Percentiles rank a stretch among this genome's conserved stretches.
Evolutionary conservation across 2,797 vertebrate species (phyloP).

Genomic region (Morelia viridis): DNA sequence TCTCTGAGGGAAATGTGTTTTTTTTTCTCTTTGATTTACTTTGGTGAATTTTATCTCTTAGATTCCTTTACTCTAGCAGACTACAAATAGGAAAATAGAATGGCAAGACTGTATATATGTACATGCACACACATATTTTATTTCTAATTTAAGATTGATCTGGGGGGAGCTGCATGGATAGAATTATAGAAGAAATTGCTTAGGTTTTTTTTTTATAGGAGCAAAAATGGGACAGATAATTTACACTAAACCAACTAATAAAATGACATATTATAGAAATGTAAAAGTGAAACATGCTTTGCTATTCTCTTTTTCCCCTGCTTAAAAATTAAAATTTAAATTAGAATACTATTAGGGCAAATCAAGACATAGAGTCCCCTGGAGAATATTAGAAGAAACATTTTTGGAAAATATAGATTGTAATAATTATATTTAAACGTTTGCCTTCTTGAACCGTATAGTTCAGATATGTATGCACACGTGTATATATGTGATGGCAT

Average conservation of each 20-base stretch:
- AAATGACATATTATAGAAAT: background rate
- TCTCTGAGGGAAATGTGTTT: background rate
- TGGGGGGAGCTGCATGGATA: background rate
- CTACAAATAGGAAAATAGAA: background rate
- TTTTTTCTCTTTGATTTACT: background rate
- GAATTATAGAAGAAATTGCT: background rate
- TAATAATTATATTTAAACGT: background rate
- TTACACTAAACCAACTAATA: background rate
- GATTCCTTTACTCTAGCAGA: background rate
- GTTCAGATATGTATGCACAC: background rate
- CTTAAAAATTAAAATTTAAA: slow-evolving; percentile 19
- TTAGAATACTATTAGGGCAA: background rate
- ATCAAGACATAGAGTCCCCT: background rate
- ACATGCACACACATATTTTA: background rate
- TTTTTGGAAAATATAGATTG: background rate
- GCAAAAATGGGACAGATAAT: slow-evolving; percentile 13
- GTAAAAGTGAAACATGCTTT: background rate
- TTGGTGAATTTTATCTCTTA: slow-evolving; percentile 5
- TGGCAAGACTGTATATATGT: background rate
- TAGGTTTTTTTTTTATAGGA: background rate
- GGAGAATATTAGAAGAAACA: background rate
- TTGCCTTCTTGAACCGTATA: background rate
- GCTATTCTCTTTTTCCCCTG: background rate
- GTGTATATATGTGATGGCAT: background rate
- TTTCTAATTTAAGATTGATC: slow-evolving; percentile 6